These are phyloP conservation scores for Aphrophora alni DNA, from an alignment of 2,888 invertebrate species.

Conservation along the genomic window DNA sequence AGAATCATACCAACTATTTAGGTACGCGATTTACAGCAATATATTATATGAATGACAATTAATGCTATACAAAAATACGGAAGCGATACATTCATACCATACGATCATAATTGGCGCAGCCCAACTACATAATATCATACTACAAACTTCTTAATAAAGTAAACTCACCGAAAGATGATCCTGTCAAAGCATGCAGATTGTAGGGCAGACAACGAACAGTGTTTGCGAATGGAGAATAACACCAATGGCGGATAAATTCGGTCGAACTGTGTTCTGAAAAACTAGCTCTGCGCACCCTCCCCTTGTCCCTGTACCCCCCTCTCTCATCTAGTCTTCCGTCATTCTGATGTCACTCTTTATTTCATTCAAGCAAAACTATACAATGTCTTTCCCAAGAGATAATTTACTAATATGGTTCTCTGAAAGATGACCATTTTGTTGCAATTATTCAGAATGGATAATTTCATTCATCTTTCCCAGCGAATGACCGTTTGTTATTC, in stretches of 20 bases:
- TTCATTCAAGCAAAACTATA: conserved; percentile 30
- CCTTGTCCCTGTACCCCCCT: not conserved
- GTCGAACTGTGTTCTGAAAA: not conserved
- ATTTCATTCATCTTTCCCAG: too few relatives aligned
- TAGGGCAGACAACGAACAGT: not conserved
- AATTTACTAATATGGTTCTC: not conserved
- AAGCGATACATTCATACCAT: too few relatives aligned
- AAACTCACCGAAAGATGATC: not conserved
- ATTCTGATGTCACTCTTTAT: conserved; percentile 32
- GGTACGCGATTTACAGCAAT: too few relatives aligned
- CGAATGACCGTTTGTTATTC: too few relatives aligned
- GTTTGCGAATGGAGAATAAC: not conserved
- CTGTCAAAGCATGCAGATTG: not conserved
- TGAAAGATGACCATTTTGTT: not conserved
- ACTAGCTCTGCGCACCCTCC: conserved; percentile 9
- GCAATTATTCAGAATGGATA: too few relatives aligned
- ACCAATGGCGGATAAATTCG: conserved; percentile 9
- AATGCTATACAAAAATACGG: too few relatives aligned
- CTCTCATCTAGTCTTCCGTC: not conserved
- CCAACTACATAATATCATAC: not conserved
- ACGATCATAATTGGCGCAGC: too few relatives aligned
- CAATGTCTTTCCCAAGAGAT: not conserved
- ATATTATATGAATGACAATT: too few relatives aligned
- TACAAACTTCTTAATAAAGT: not conserved
- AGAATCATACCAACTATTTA: too few relatives aligned